phyloP scores from a whole-genome alignment of 2,888 invertebrate species.

The Tetanocera ferruginea region DNA sequence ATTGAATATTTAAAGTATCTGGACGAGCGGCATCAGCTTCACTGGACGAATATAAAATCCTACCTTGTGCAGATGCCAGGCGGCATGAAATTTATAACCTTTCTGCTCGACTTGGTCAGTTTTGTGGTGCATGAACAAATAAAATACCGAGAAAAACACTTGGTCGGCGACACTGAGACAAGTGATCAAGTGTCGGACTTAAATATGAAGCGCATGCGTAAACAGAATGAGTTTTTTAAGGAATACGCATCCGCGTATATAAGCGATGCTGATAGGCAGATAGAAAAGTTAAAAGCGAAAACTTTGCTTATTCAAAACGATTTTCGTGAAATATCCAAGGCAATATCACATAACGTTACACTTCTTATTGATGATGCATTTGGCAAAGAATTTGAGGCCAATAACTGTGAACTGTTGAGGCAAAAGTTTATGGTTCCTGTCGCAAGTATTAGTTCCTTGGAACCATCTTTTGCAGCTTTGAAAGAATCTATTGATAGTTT shows the following conservation, averaged over 20 bases:
- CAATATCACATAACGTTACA: slow-evolving; percentile 41
- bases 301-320: slow-evolving; percentile 34
- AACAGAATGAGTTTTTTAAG: slow-evolving; percentile 57
- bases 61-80: slow-evolving; percentile 69
- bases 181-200: slow-evolving; percentile 42
- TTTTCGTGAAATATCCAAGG: slow-evolving; percentile 49
- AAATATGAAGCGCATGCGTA: slow-evolving; percentile 53
- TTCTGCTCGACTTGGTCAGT: slow-evolving; percentile 62
- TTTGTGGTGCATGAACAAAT: slow-evolving; percentile 63
- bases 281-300: slow-evolving; percentile 49
- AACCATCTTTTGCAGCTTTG: slow-evolving; percentile 51
- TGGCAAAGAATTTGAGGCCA: slow-evolving; percentile 51
- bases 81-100: slow-evolving; percentile 67
- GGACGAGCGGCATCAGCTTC: slow-evolving; percentile 65
- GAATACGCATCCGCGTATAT: slow-evolving; percentile 61
- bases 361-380: slow-evolving; percentile 54
- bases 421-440: slow-evolving; percentile 46
- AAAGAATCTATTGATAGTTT: slow-evolving; percentile 61
- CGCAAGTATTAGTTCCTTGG: slow-evolving; percentile 47
- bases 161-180: slow-evolving; percentile 45
- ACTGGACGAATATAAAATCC: slow-evolving; percentile 64
- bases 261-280: slow-evolving; percentile 53
- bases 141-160: slow-evolving; percentile 59
- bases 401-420: slow-evolving; percentile 51
- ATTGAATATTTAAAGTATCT: slow-evolving; percentile 65